Conservation (phyloP, 2,797 vertebrate genomes). For the Ptychobarbus kaznakovi region DNA sequence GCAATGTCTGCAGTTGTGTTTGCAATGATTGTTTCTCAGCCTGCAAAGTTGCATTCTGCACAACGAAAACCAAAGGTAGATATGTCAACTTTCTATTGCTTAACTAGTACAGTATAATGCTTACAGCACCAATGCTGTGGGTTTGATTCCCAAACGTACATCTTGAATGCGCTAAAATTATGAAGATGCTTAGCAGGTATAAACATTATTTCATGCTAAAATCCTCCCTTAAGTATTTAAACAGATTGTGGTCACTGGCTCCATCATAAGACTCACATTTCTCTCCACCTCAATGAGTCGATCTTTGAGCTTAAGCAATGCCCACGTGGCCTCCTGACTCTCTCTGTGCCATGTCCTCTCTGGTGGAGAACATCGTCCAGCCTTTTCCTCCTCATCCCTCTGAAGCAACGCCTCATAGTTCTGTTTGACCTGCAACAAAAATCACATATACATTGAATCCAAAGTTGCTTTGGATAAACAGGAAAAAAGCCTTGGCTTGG, state of each 20-base stretch:
- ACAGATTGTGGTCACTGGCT: not conserved
- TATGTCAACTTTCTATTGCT: not conserved
- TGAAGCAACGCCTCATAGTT: conserved; percentile 98
- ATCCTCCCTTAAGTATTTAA: not conserved
- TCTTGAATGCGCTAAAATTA: not conserved
- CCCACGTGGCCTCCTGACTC: conserved; percentile 92
- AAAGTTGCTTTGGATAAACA: not conserved
- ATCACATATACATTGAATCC: not conserved
- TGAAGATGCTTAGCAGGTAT: not conserved
- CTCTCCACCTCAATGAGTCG: conserved; percentile 98
- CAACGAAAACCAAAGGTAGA: conserved; percentile 20
- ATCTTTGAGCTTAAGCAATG: too few relatives aligned
- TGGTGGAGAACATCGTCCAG: conserved; percentile 88
- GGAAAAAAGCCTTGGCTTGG: not conserved
- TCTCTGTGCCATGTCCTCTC: conserved; percentile 92
- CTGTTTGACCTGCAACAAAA: conserved; percentile 89
- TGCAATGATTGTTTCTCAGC: conserved; percentile 96
- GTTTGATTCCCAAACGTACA: not conserved
- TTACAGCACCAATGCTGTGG: not conserved
- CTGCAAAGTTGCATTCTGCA: conserved; percentile 95
- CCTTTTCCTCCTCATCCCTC: conserved; percentile 94
- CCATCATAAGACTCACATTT: conserved; percentile 78
- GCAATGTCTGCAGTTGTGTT: conserved; percentile 94
- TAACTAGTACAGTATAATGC: not conserved
- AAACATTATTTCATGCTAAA: not conserved